Conservation (phyloP, 2,888 invertebrate species). For the Bruchidius siliquastri region DNA sequence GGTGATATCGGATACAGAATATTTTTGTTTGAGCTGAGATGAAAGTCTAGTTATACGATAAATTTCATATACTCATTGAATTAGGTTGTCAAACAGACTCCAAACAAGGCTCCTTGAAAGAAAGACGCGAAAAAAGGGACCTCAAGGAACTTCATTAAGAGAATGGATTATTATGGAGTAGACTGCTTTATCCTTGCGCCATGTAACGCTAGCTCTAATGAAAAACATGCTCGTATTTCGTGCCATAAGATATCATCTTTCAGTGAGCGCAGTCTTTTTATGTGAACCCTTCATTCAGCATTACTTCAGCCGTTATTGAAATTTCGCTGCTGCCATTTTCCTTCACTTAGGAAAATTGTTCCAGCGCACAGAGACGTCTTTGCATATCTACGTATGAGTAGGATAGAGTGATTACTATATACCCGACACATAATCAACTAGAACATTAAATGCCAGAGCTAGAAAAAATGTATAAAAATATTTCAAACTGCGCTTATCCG, state of each 20-base stretch:
- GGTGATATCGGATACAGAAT: no score
- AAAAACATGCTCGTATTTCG: neutral
- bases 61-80: no score
- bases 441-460: neutral
- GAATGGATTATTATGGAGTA: neutral
- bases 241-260: neutral
- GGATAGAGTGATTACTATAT: neutral
- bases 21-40: no score
- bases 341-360: neutral
- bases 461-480: no score
- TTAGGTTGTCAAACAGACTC: no score
- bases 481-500: no score
- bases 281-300: neutral
- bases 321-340: neutral
- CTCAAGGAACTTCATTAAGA: neutral
- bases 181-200: neutral
- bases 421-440: neutral
- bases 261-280: neutral
- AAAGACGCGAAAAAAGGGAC: neutral
- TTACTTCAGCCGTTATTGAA: neutral
- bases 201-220: neutral
- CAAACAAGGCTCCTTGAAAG: neutral
- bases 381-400: neutral
- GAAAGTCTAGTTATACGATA: no score
- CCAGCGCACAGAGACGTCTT: neutral